Conservation (phyloP, 2,113 vertebrate species). For the Romanogobio albipinnatus region DNA sequence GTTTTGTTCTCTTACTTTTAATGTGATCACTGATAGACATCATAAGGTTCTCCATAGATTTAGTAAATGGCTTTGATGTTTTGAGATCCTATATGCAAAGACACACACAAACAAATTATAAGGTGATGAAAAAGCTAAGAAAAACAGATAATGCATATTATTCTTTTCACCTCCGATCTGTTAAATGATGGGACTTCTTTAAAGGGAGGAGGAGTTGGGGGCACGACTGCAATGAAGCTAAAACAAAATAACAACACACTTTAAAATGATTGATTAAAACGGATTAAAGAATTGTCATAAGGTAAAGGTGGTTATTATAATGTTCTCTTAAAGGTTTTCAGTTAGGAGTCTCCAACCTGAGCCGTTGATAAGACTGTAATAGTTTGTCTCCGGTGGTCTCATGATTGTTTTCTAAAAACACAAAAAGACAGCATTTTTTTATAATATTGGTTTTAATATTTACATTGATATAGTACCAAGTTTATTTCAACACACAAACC, state of each 20-base stretch:
- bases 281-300: not conserved
- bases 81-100: slow-evolving; percentile 75
- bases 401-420: slow-evolving; percentile 75
- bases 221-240: slow-evolving; percentile 88
- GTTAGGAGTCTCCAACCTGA: slow-evolving; percentile 75
- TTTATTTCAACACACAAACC: not conserved
- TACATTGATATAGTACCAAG: no score
- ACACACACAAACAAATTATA: not conserved
- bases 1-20: slow-evolving; percentile 81
- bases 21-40: slow-evolving; percentile 82
- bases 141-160: no score
- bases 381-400: slow-evolving; percentile 84
- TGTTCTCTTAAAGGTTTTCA: not conserved
- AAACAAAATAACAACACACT: slow-evolving; percentile 37
- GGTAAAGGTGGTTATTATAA: not conserved
- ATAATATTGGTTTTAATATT: not conserved
- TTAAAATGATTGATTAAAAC: not conserved
- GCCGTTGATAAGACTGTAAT: slow-evolving; percentile 79
- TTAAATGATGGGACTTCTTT: slow-evolving; percentile 61
- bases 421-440: not conserved
- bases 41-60: slow-evolving; percentile 88
- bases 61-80: slow-evolving; percentile 80
- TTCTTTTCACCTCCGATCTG: slow-evolving; percentile 71
- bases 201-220: slow-evolving; percentile 89
- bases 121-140: not conserved